These are phyloP conservation scores for Phyto melanocephala DNA, from an alignment of 2,888 invertebrate species.

Conservation along the genomic window DNA sequence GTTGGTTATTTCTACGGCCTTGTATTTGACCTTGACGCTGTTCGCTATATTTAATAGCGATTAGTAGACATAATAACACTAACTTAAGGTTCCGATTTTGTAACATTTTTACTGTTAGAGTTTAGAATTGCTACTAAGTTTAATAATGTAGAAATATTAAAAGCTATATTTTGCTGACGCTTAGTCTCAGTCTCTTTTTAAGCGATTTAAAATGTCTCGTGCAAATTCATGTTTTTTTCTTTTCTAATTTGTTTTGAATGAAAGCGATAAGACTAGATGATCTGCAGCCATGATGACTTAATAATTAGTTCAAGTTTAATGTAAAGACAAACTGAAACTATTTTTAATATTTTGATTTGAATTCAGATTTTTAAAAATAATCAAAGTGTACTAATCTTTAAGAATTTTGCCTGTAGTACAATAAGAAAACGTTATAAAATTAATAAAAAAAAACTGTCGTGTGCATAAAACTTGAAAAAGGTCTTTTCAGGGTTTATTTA, in stretches of 20 bases:
- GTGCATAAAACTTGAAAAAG: no score
- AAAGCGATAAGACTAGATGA: conserved; percentile 29
- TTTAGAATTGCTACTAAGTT: conserved; percentile 57
- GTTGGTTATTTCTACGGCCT: conserved; percentile 31
- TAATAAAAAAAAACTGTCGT: no score
- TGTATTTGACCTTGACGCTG: conserved; percentile 43
- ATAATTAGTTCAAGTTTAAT: conserved; percentile 53
- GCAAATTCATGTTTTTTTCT: conserved; percentile 17
- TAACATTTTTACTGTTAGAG: conserved; percentile 59
- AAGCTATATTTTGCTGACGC: conserved; percentile 3
- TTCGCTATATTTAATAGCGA: conserved; percentile 27
- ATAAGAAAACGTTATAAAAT: no score
- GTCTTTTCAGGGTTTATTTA: no score
- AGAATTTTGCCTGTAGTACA: no score
- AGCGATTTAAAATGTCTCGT: conserved; percentile 15
- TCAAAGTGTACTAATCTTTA: no score
- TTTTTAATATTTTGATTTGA: no score
- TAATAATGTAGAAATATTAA: neutral
- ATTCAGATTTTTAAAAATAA: neutral
- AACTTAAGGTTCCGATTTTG: conserved; percentile 33
- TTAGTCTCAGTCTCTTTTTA: neutral
- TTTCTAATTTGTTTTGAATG: conserved; percentile 1
- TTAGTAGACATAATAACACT: conserved; percentile 42
- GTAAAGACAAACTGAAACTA: conserved; percentile 66
- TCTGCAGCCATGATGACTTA: neutral